A percentile compares a stretch with the other conserved stretches of the same genome.
phyloP scores from a whole-genome alignment of 2,888 invertebrate genomes.

The Drosophila glabriapex region DNA sequence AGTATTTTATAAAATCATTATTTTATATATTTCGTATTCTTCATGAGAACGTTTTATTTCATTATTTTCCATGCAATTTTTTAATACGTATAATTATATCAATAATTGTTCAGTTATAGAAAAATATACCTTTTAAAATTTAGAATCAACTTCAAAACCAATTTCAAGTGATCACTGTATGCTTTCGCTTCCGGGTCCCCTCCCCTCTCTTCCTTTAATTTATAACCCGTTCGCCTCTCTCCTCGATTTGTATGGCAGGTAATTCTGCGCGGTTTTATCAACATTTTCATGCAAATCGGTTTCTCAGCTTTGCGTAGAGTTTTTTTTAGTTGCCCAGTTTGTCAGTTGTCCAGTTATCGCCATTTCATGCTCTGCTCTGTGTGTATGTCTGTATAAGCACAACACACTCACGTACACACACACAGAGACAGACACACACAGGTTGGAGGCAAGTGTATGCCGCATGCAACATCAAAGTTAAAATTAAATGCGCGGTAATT shows the following conservation, averaged over 20 bases:
- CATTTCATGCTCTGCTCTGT: conserved; percentile 59
- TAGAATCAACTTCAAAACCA: neutral
- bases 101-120: neutral
- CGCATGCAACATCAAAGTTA: conserved; percentile 84
- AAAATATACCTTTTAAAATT: neutral
- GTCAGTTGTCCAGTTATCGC: conserved; percentile 55
- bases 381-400: conserved; percentile 18
- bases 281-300: conserved; percentile 72
- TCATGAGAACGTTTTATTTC: neutral
- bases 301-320: conserved; percentile 23
- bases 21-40: too few species aligned
- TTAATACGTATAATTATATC: neutral
- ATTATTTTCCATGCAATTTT: neutral
- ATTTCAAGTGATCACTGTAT: neutral
- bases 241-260: conserved; percentile 8
- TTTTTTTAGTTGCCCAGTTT: conserved; percentile 28
- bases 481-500: conserved; percentile 85
- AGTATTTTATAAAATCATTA: neutral
- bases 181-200: neutral
- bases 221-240: too few species aligned
- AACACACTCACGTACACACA: conserved; percentile 16
- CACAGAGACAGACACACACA: conserved; percentile 54
- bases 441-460: conserved; percentile 71
- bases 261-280: conserved; percentile 38
- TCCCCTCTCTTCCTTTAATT: neutral